Evolutionary conservation across 2,113 vertebrate species (phyloP).

Genomic region (Limanda limanda): DNA sequence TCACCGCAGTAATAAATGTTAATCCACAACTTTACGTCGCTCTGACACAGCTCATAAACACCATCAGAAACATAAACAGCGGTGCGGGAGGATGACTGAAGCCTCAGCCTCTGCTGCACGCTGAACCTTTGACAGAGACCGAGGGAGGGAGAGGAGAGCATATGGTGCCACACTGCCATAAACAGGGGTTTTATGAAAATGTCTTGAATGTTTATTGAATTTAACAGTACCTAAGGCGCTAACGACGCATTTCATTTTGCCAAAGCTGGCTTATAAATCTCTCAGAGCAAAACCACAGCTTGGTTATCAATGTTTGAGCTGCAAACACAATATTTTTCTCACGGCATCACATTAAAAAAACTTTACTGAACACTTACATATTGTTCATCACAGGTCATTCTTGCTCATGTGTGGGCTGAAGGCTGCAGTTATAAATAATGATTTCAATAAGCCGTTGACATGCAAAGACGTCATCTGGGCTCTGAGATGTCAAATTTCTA

Average conservation of each 20-base stretch:
- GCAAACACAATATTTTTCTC: background rate
- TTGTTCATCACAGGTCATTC: background rate
- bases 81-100: conserved; percentile 41
- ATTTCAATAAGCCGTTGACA: background rate
- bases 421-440: background rate
- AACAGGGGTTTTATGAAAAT: conserved; percentile 83
- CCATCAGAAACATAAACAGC: conserved; percentile 75
- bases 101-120: conserved; percentile 56
- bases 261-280: conserved; percentile 50
- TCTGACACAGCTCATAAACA: conserved; percentile 77
- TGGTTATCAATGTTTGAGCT: conserved; percentile 21
- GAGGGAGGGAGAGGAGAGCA: conserved; percentile 67
- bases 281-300: conserved; percentile 25
- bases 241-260: conserved; percentile 50
- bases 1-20: conserved; percentile 69
- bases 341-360: background rate
- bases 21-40: conserved; percentile 66
- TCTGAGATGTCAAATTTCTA: no score
- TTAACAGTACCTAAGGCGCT: conserved; percentile 78
- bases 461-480: background rate
- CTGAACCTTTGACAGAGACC: conserved; percentile 36
- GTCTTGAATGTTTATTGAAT: conserved; percentile 85
- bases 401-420: background rate
- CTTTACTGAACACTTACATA: background rate
- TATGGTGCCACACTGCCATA: conserved; percentile 77